Evolutionary conservation across 2,888 invertebrate species (phyloP).

Genomic region (Dryadula phaetusa): DNA sequence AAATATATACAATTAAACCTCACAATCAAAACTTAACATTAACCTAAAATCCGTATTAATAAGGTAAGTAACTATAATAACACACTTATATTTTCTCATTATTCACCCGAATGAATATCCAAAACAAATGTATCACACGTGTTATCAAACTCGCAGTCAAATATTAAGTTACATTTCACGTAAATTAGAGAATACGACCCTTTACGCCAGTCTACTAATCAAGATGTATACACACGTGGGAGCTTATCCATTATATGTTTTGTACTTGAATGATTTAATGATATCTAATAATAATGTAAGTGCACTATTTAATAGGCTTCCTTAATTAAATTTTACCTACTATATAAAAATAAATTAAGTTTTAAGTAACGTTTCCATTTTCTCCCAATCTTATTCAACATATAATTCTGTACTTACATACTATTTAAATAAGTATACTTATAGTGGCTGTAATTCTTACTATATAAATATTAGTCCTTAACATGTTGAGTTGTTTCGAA

Average conservation of each 20-base stretch:
- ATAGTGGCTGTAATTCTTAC: background rate
- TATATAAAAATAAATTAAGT: too few species aligned
- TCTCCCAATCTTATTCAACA: background rate
- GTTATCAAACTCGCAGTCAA: background rate
- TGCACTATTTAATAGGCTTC: background rate
- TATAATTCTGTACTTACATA: too few species aligned
- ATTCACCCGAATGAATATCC: background rate
- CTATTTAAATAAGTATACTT: too few species aligned
- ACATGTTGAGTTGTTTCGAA: background rate
- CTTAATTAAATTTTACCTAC: background rate
- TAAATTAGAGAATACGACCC: constrained; percentile 11
- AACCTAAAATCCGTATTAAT: background rate
- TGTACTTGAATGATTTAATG: background rate
- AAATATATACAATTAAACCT: too few species aligned
- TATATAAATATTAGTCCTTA: background rate
- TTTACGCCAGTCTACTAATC: constrained; percentile 6
- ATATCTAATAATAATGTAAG: background rate
- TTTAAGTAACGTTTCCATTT: too few species aligned
- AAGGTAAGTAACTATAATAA: background rate
- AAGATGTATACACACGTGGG: constrained; percentile 11
- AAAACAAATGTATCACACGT: background rate
- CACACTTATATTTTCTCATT: background rate
- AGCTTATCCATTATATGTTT: constrained; percentile 9
- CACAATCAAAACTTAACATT: background rate
- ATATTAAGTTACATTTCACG: background rate